These are phyloP conservation scores for Zhuqinia jingwanae DNA, from an alignment of 2,888 invertebrate species.

Conservation along the genomic window DNA sequence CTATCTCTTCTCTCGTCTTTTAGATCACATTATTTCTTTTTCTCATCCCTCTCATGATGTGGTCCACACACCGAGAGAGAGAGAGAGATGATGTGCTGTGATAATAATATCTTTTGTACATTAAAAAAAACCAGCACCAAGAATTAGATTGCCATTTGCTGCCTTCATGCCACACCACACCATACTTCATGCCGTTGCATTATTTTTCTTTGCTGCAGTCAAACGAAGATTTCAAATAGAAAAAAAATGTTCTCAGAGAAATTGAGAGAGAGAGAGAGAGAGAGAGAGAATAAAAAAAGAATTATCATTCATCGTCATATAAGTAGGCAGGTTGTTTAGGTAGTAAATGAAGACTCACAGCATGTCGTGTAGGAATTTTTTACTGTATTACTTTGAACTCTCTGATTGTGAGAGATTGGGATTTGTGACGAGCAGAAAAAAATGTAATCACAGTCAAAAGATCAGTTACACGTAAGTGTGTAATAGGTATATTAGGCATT, in stretches of 20 bases:
- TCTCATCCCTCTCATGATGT: conserved; percentile 60
- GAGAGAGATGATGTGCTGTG: too few relatives aligned
- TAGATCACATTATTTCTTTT: conserved; percentile 18
- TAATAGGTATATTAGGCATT: too few relatives aligned
- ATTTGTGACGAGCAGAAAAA: too few relatives aligned
- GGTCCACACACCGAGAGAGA: conserved; percentile 43
- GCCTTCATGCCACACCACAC: conserved; percentile 5
- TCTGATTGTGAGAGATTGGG: neutral
- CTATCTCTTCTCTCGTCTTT: neutral
- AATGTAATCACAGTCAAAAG: too few relatives aligned
- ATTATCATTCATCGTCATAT: neutral
- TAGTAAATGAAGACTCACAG: conserved; percentile 25
- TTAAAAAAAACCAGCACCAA: conserved; percentile 18
- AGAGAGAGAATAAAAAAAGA: conserved; percentile 3
- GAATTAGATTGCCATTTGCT: conserved; percentile 4
- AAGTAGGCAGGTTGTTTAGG: neutral
- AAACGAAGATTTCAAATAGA: neutral
- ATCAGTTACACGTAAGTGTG: too few relatives aligned
- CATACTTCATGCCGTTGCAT: conserved; percentile 14
- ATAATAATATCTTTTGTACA: conserved; percentile 38
- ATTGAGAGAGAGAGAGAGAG: neutral
- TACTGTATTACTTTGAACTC: conserved; percentile 11
- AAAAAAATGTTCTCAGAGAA: neutral
- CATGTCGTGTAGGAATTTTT: conserved; percentile 33
- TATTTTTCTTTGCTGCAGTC: neutral